phyloP scores from a whole-genome alignment of 2,113 vertebrate species.

The Trogon melanurus region DNA sequence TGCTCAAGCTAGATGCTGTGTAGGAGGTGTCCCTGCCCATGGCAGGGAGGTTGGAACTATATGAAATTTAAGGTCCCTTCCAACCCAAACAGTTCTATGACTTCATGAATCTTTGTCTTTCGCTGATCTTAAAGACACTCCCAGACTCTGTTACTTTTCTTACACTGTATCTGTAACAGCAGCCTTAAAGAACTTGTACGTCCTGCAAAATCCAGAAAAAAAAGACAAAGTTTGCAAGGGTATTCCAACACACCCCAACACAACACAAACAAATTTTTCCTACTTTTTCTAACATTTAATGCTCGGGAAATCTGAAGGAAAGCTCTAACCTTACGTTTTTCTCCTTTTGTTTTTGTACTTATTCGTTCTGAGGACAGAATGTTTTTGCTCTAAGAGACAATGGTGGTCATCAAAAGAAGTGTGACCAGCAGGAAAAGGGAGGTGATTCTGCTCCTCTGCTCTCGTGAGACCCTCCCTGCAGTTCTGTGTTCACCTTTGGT shows the following conservation, averaged over 20 bases:
- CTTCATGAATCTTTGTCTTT: neutral
- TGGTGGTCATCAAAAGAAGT: too few relatives aligned
- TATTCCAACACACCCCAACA: neutral
- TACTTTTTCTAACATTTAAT: neutral
- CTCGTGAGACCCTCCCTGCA: too few relatives aligned
- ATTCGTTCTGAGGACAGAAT: neutral
- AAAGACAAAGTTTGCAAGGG: neutral
- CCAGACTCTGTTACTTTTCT: neutral
- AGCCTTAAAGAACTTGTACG: neutral
- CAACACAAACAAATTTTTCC: neutral
- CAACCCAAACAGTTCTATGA: too few relatives aligned
- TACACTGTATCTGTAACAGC: neutral
- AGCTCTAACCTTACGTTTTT: neutral
- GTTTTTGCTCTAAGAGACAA: neutral
- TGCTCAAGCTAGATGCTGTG: fast-evolving
- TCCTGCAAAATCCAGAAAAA: neutral
- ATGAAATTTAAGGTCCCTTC: too few relatives aligned
- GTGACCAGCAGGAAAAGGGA: too few relatives aligned
- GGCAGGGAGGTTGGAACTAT: too few relatives aligned
- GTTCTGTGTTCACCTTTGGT: too few relatives aligned
- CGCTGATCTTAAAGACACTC: neutral
- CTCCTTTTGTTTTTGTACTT: neutral
- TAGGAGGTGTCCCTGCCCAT: too few relatives aligned
- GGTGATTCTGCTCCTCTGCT: too few relatives aligned
- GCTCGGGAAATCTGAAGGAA: neutral